These are phyloP conservation scores for Acleris sparsana DNA, from an alignment of 2,888 invertebrate species.

Conservation along the genomic window DNA sequence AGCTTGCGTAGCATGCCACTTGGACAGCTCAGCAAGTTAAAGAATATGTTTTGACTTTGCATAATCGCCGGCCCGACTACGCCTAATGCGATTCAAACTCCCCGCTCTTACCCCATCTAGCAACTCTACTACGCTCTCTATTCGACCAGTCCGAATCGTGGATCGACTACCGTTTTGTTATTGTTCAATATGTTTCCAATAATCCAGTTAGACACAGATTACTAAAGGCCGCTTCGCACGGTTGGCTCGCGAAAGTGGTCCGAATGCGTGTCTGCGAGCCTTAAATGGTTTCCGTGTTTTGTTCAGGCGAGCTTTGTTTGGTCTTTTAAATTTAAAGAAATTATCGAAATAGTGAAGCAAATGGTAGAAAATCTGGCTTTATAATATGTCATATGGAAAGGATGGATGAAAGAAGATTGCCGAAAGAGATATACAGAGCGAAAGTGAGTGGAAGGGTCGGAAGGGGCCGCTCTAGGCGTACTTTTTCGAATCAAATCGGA, in stretches of 20 bases:
- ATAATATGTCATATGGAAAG: too few species aligned
- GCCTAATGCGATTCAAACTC: not conserved
- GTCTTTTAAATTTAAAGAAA: not conserved
- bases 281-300: constrained; percentile 41
- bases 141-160: constrained; percentile 63
- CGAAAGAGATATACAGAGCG: too few species aligned
- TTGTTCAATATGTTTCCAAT: constrained; percentile 82
- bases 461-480: too few species aligned
- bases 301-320: constrained; percentile 27
- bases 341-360: not conserved
- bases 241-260: constrained; percentile 58
- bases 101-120: constrained; percentile 44
- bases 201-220: constrained; percentile 71
- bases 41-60: too few species aligned
- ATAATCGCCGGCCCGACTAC: not conserved
- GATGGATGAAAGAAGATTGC: too few species aligned
- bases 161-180: constrained; percentile 75
- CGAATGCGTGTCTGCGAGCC: constrained; percentile 50
- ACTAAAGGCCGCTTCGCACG: constrained; percentile 69
- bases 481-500: too few species aligned
- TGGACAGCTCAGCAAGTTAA: too few species aligned
- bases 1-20: too few species aligned
- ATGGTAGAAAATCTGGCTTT: not conserved
- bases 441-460: too few species aligned
- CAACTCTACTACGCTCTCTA: constrained; percentile 38